Evolutionary conservation across 2,888 invertebrate genomes (phyloP).

Genomic region (Omphaloscelis lunosa): DNA sequence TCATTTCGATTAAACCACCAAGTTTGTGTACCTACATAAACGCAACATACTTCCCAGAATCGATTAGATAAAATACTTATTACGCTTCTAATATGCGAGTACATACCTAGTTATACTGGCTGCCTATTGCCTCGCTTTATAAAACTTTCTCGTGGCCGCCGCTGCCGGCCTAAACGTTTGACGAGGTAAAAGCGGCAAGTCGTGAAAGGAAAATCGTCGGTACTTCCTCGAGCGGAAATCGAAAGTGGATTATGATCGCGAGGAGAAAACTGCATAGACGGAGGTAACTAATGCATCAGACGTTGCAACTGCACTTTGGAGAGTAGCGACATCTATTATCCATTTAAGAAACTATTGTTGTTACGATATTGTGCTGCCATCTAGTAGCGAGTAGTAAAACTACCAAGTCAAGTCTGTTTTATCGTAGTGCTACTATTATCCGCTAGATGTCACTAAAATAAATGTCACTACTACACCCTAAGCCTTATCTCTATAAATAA

Average conservation of each 20-base stretch:
- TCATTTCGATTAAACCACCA: not conserved
- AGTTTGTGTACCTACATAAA: not conserved
- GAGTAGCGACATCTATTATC: slow-evolving; percentile 76
- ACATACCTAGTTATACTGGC: slow-evolving; percentile 14
- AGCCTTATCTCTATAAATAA: slow-evolving; percentile 65
- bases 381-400: slow-evolving; percentile 67
- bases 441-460: slow-evolving; percentile 25
- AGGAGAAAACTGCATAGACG: slow-evolving; percentile 84
- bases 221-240: slow-evolving; percentile 89
- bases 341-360: slow-evolving; percentile 37
- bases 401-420: not conserved
- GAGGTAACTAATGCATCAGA: slow-evolving; percentile 50
- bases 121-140: slow-evolving; percentile 47
- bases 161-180: slow-evolving; percentile 62
- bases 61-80: slow-evolving; percentile 36
- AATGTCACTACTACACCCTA: slow-evolving; percentile 3
- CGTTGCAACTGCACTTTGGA: slow-evolving; percentile 42
- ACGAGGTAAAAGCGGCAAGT: slow-evolving; percentile 85
- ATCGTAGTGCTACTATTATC: slow-evolving; percentile 28
- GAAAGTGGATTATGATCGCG: slow-evolving; percentile 85
- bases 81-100: slow-evolving; percentile 16
- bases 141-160: slow-evolving; percentile 76
- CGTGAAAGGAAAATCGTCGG: slow-evolving; percentile 86
- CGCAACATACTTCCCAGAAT: slow-evolving; percentile 29
- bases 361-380: slow-evolving; percentile 68